Evolutionary conservation across 2,113 vertebrate genomes (phyloP).

Genomic region (Phyllostomus discolor): DNA sequence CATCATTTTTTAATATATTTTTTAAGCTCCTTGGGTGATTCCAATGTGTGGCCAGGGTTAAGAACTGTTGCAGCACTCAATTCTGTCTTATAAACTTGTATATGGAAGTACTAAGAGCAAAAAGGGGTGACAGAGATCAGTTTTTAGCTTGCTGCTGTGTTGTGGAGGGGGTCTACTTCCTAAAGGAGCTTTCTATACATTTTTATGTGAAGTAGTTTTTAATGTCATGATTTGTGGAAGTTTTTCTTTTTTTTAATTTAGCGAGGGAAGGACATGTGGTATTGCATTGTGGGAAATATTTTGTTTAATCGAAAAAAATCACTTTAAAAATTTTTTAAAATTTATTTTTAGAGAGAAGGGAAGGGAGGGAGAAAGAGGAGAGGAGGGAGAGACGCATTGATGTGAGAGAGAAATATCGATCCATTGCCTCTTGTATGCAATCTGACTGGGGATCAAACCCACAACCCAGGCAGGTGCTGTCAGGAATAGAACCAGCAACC

Average conservation of each 20-base stretch:
- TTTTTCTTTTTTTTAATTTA: not conserved
- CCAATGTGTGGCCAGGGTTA: not conserved
- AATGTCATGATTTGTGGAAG: not conserved
- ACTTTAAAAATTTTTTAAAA: too few species aligned
- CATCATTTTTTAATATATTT: not conserved
- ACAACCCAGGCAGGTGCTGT: too few species aligned
- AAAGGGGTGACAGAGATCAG: not conserved
- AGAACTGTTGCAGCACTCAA: not conserved
- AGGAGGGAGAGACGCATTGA: too few species aligned
- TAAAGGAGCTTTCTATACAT: not conserved
- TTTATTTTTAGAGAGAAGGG: too few species aligned
- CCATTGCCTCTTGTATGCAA: too few species aligned
- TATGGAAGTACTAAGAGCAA: not conserved
- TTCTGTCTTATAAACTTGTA: not conserved
- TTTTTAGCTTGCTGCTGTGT: not conserved
- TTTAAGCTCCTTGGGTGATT: not conserved
- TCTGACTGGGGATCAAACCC: too few species aligned
- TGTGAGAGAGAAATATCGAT: too few species aligned
- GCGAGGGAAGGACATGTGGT: not conserved
- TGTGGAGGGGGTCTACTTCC: not conserved
- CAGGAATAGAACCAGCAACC: too few species aligned
- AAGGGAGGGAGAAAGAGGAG: too few species aligned
- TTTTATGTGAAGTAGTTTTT: not conserved
- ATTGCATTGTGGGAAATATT: not conserved
- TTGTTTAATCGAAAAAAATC: not conserved